Base-by-base conservation (phyloP, 1,140 invertebrate genomes). In the Drosophila watanabei region DNA sequence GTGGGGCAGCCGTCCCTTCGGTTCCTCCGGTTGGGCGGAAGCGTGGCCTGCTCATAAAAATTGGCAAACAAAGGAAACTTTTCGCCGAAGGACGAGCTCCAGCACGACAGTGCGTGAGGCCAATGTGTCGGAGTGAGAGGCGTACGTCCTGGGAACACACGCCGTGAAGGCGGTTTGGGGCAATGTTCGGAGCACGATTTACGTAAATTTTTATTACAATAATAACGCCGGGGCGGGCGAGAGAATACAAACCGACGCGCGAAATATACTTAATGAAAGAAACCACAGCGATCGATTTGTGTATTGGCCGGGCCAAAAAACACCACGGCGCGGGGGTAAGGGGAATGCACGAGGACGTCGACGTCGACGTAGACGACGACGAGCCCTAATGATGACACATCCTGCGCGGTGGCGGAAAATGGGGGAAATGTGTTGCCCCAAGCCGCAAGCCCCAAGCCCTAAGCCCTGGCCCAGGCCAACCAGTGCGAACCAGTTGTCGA, bases 361-460 rank as follows among this genome's bases (percentile, higher is more conserved):
- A 13, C 49, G 49, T 20, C 30, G 32, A 54, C 52, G 52, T 75
- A 70, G 84, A 35, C 30, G 32, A 54, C 52, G 52, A 79, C 75
- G 84, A 78, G 80, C 80, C 80, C 82, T 88, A 88, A 87, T 87
- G 83, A 87, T 88, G 83, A 88, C 83, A 87, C 83, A 87, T 87
- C 58, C 75, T 75, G 46, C 11, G 59, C 30, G 72, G 48, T 20
- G 51, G 37, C 18, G 59, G n/a, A 54, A 45, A 51, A 51, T 32
- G 48, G 46, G 48, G 48, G 28, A 49, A 41, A 57, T 20, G 39
- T 32, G 8, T 10, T 10, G 33, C 33, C 33, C 33, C 33, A 10
- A 33, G 33, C 33, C 33, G 9, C 33, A 10, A 33, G 28, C n/a
- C 16, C 33, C 39, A 32, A 28, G 54, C 24, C 46, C 45, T 8